Evolutionary conservation across 92 coral and sea anemone species (phyloP).

Genomic region (Phenganax subtilis): DNA sequence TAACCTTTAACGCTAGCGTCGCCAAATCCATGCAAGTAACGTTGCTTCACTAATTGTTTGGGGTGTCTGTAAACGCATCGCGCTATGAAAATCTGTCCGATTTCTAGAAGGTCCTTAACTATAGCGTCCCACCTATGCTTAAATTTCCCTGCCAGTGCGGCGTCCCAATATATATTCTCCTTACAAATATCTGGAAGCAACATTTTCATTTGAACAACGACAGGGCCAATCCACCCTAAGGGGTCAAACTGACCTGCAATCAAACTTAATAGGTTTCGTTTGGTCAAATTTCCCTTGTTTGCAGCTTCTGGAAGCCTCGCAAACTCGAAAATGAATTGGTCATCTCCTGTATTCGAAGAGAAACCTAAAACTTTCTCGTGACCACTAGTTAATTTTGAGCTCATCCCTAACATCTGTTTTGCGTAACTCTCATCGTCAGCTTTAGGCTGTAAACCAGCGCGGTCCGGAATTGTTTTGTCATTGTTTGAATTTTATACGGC

Average conservation of each 20-base stretch:
- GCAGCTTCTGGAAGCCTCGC: neutral
- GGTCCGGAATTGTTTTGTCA: neutral
- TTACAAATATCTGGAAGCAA: neutral
- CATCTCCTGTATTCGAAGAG: neutral
- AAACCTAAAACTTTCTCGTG: neutral
- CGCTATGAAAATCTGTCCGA: constrained; percentile 26
- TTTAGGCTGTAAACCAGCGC: too few relatives aligned
- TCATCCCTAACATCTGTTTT: too few relatives aligned
- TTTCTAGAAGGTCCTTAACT: constrained; percentile 27
- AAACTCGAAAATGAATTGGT: neutral
- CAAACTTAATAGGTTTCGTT: neutral
- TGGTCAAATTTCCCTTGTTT: neutral
- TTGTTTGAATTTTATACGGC: neutral
- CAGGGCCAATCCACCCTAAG: neutral
- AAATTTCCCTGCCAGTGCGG: neutral
- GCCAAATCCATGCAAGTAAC: constrained; percentile 47
- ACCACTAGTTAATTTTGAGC: too few relatives aligned
- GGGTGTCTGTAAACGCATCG: constrained; percentile 46
- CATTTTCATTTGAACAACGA: neutral
- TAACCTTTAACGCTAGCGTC: constrained; percentile 47
- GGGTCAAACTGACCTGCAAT: neutral
- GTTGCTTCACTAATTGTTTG: constrained; percentile 26
- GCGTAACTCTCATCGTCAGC: too few relatives aligned
- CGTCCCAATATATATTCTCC: neutral
- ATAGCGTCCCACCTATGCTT: constrained; percentile 15